Percentiles rank a stretch among this genome's conserved stretches.
phyloP scores from a whole-genome alignment of 2,113 vertebrate species.

The Tyrannus savana region DNA sequence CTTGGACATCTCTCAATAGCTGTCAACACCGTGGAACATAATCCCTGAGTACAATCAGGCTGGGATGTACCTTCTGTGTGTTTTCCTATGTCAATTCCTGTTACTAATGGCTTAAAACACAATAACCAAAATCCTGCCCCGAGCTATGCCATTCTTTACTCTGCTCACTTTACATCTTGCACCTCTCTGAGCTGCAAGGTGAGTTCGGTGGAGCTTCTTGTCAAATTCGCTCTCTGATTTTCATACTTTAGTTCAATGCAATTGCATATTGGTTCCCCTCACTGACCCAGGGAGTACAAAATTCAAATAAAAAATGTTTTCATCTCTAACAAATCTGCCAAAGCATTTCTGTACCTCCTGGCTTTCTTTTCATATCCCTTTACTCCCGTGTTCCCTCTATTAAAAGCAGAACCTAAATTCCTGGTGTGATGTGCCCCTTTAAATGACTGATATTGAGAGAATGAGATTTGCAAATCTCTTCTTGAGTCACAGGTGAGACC shows the following conservation, averaged over 20 bases:
- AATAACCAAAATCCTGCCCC: background rate
- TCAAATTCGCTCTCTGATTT: background rate
- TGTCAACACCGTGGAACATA: background rate
- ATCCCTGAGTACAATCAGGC: background rate
- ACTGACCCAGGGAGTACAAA: background rate
- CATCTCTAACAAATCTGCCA: background rate
- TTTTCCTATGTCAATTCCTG: background rate
- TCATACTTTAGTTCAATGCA: background rate
- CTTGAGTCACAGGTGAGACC: constrained; percentile 18
- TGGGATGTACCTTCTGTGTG: background rate
- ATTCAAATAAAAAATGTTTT: constrained; percentile 35
- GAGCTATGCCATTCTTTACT: background rate
- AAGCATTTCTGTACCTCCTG: background rate
- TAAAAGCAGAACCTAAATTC: background rate
- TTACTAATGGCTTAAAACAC: background rate
- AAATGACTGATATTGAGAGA: constrained; percentile 13
- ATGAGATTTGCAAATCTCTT: constrained; percentile 35
- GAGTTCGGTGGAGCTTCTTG: constrained; percentile 15
- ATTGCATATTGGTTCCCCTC: background rate
- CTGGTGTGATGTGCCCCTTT: background rate
- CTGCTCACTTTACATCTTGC: constrained; percentile 5
- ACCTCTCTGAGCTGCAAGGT: constrained; percentile 1
- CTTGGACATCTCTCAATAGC: background rate
- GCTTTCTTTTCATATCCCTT: constrained; percentile 15
- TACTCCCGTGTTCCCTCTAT: background rate